A percentile compares a stretch with the other conserved stretches of the same genome.
Conservation (phyloP, 2,797 vertebrate genomes). For the Neopelma chrysocephalum region DNA sequence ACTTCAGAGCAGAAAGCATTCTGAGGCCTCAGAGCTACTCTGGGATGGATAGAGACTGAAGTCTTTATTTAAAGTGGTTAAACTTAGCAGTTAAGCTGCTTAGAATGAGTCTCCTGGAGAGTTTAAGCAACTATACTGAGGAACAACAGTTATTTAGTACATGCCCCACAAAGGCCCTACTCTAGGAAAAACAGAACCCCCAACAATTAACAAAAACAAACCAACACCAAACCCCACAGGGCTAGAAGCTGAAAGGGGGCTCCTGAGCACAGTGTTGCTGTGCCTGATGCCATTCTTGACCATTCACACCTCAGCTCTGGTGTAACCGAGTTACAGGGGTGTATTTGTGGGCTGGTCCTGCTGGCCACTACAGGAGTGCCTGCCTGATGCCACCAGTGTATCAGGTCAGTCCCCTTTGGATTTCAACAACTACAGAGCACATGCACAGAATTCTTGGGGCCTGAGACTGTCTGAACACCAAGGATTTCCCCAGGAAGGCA, state of each 20-base stretch:
- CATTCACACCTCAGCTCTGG: background rate
- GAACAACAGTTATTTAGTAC: background rate
- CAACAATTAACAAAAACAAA: background rate
- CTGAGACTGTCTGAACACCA: background rate
- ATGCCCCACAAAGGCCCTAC: background rate
- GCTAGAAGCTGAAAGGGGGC: background rate
- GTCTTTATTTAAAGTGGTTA: background rate
- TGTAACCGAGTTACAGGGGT: background rate
- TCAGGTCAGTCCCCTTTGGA: background rate
- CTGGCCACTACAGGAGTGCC: background rate
- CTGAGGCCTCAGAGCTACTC: background rate
- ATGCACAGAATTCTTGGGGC: accelerated
- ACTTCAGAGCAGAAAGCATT: background rate
- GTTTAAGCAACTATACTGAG: background rate
- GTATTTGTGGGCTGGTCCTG: background rate
- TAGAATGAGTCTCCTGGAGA: background rate
- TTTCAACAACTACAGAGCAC: background rate
- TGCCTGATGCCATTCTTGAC: background rate
- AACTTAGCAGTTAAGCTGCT: background rate
- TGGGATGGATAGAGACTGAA: background rate
- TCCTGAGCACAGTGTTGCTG: background rate
- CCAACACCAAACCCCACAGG: accelerated
- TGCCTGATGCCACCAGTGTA: background rate
- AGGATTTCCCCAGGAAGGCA: background rate
- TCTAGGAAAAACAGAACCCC: background rate